Conservation (phyloP, 2,797 vertebrate species). For the Malacoctenus gilli region DNA sequence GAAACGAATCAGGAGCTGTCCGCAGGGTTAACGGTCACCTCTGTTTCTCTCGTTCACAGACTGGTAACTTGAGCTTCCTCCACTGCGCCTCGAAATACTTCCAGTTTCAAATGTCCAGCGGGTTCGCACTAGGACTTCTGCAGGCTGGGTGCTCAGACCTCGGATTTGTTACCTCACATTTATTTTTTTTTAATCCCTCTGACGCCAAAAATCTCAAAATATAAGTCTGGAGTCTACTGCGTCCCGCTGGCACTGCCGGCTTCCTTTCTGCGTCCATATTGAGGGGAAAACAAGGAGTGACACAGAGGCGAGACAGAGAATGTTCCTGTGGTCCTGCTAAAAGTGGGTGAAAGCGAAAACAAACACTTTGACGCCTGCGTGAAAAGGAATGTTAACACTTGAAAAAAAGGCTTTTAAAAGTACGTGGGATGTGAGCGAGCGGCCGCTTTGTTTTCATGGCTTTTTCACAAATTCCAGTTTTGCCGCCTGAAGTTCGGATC, state of each 20-base stretch:
- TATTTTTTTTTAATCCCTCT: constrained; percentile 44
- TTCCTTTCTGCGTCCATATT: too few species aligned
- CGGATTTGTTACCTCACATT: background rate
- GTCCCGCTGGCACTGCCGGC: too few species aligned
- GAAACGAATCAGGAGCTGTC: too few species aligned
- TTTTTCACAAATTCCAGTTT: background rate
- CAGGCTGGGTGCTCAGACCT: too few species aligned
- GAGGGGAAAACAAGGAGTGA: background rate
- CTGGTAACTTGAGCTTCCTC: constrained; percentile 43
- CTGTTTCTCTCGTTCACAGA: constrained; percentile 7
- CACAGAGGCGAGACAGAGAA: constrained; percentile 1
- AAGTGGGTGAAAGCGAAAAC: background rate
- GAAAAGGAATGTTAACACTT: background rate
- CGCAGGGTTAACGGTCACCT: constrained; percentile 17
- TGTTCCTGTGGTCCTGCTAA: background rate
- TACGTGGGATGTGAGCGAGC: too few species aligned
- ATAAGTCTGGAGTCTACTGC: too few species aligned
- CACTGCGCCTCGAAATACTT: constrained; percentile 39
- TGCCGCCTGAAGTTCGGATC: too few species aligned
- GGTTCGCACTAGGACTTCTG: too few species aligned
- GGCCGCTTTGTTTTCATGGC: background rate
- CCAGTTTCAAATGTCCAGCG: constrained; percentile 38
- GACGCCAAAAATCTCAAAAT: too few species aligned
- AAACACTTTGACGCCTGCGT: background rate
- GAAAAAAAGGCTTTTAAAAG: too few species aligned